phyloP scores from a whole-genome alignment of 2,113 vertebrate genomes.

The Piliocolobus tephrosceles region DNA sequence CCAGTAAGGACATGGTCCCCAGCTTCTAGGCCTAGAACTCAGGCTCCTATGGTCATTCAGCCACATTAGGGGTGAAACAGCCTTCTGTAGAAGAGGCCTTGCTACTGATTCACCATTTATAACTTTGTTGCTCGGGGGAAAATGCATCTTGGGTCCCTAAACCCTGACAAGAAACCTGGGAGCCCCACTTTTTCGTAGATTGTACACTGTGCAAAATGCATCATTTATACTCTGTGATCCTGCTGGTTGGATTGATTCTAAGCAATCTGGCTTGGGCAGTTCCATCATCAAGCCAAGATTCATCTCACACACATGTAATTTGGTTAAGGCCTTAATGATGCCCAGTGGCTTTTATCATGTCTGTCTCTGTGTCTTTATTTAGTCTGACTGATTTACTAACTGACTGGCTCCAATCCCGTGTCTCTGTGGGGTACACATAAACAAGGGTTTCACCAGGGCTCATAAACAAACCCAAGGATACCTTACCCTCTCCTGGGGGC shows the following conservation, averaged over 20 bases:
- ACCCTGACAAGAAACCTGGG: neutral
- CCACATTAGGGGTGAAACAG: neutral
- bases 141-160: neutral
- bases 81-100: neutral
- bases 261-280: neutral
- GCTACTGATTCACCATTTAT: neutral
- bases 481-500: neutral
- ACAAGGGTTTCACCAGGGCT: neutral
- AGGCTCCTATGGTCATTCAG: neutral
- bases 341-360: slow-evolving; percentile 1
- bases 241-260: slow-evolving; percentile 22
- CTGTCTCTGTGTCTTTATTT: slow-evolving; percentile 58
- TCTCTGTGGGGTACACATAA: slow-evolving; percentile 7
- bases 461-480: neutral
- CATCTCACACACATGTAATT: slow-evolving; percentile 32
- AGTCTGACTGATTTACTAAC: slow-evolving; percentile 44
- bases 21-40: neutral
- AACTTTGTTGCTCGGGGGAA: neutral
- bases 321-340: slow-evolving; percentile 31
- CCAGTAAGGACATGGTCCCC: neutral
- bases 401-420: neutral
- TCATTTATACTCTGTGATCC: neutral
- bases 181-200: neutral
- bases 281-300: neutral
- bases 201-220: neutral